Evolutionary conservation across 2,797 vertebrate genomes (phyloP).

Genomic region (Gymnoscopelus braueri): DNA sequence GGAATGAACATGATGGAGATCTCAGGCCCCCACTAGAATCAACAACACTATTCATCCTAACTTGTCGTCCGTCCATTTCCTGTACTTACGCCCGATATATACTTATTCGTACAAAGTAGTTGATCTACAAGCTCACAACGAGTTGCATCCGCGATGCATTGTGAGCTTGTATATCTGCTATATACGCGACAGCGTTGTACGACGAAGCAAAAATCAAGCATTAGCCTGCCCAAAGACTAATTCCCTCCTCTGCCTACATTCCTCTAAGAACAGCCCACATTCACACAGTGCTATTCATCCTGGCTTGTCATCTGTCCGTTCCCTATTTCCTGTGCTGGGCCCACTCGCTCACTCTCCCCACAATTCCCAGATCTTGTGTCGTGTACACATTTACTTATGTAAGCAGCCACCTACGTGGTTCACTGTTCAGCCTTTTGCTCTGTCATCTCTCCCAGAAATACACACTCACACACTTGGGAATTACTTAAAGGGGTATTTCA

Average conservation of each 20-base stretch:
- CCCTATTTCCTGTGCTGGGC: conserved; percentile 25
- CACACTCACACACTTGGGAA: conserved; percentile 20
- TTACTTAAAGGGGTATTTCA: conserved; percentile 18
- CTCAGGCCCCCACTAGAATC: conserved; percentile 15
- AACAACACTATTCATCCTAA: conserved; percentile 31
- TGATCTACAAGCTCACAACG: too few species aligned
- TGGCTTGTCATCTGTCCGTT: conserved; percentile 9
- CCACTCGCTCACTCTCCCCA: conserved; percentile 23
- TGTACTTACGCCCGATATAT: too few species aligned
- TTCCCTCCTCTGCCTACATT: too few species aligned
- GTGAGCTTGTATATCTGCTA: too few species aligned
- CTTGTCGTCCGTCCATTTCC: conserved; percentile 7
- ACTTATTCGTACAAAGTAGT: too few species aligned
- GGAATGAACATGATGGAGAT: conserved; percentile 34
- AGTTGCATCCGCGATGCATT: too few species aligned
- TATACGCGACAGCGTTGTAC: too few species aligned
- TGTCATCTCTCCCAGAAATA: conserved; percentile 26
- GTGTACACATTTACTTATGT: conserved; percentile 31
- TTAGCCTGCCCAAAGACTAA: not conserved
- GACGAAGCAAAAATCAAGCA: too few species aligned
- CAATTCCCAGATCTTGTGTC: conserved; percentile 4
- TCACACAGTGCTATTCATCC: conserved; percentile 27
- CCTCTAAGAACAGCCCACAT: too few species aligned
- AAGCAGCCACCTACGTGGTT: conserved; percentile 48
- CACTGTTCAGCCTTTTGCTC: conserved; percentile 16